These are phyloP conservation scores for Drosophila paracracens DNA, from an alignment of 2,888 invertebrate species.

Conservation along the genomic window DNA sequence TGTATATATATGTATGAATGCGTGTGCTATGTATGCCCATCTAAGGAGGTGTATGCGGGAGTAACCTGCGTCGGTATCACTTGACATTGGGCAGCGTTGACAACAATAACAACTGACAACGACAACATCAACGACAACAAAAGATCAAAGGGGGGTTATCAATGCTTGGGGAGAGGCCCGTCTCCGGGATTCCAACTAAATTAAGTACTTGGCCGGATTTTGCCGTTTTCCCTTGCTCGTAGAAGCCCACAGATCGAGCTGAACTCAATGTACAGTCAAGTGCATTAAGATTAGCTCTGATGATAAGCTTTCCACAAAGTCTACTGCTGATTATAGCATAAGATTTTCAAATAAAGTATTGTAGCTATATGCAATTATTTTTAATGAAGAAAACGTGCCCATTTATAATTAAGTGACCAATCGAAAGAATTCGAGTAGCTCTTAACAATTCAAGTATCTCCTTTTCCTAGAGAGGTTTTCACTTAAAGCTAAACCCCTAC, in stretches of 20 bases:
- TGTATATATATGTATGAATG: neutral
- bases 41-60: constrained; percentile 12
- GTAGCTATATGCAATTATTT: neutral
- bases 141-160: constrained; percentile 51
- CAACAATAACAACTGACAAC: constrained; percentile 22
- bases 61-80: constrained; percentile 6
- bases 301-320: constrained; percentile 1
- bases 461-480: neutral
- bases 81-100: constrained; percentile 27
- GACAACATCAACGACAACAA: constrained; percentile 14
- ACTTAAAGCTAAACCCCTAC: neutral
- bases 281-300: constrained; percentile 37
- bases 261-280: constrained; percentile 48
- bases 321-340: constrained; percentile 43
- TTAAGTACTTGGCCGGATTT: constrained; percentile 26
- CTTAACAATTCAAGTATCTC: neutral
- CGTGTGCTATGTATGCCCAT: neutral
- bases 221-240: constrained; percentile 34
- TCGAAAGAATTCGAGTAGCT: neutral
- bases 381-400: neutral
- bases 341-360: constrained; percentile 12
- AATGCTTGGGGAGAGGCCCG: constrained; percentile 36
- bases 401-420: neutral
- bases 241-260: constrained; percentile 28
- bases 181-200: constrained; percentile 46